phyloP scores from a whole-genome alignment of 2,888 invertebrate species.

The Athalia circularis region DNA sequence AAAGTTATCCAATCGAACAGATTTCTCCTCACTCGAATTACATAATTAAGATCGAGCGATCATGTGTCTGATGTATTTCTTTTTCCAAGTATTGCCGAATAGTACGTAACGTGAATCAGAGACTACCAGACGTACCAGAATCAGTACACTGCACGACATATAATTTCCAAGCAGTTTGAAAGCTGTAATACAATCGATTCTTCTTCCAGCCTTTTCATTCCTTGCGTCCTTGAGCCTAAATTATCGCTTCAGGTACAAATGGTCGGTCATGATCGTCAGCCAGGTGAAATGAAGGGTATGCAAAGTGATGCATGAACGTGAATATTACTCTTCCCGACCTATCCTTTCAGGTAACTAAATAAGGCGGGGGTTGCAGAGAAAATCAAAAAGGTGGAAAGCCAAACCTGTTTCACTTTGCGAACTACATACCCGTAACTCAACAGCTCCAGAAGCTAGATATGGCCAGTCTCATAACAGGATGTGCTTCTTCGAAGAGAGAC shows the following conservation, averaged over 20 bases:
- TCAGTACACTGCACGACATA: no score
- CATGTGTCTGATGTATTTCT: conserved; percentile 11
- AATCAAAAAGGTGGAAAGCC: not conserved
- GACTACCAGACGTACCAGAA: no score
- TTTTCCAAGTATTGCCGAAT: not conserved
- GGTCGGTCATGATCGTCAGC: no score
- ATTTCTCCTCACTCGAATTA: conserved; percentile 16
- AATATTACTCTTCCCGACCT: not conserved
- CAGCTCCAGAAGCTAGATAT: conserved; percentile 28
- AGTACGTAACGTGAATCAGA: not conserved
- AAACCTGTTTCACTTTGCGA: conserved; percentile 37
- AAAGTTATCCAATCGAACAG: conserved; percentile 40
- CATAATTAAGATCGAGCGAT: conserved; percentile 14
- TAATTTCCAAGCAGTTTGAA: no score
- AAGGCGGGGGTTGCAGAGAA: not conserved
- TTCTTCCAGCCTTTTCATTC: no score
- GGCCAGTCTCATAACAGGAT: not conserved
- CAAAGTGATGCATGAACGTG: not conserved
- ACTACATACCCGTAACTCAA: conserved; percentile 21
- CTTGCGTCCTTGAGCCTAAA: no score
- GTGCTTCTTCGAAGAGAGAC: not conserved
- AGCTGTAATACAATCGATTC: no score
- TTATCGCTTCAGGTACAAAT: no score
- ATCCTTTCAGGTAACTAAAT: not conserved
- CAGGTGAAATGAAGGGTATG: no score